Evolutionary conservation across 2,888 invertebrate genomes (phyloP).

Genomic region (Agonopterix arenella): DNA sequence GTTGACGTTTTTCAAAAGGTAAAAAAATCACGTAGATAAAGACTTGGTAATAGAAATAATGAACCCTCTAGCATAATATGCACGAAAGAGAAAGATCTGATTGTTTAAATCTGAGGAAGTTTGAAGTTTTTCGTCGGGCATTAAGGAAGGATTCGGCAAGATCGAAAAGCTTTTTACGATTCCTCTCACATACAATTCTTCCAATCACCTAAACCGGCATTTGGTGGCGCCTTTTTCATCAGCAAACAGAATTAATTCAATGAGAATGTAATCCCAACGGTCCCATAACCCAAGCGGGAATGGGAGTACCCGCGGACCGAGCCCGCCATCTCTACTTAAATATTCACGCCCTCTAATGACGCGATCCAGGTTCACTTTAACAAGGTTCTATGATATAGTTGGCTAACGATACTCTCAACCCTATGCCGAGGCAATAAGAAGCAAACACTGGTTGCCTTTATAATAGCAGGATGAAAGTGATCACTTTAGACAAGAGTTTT

Average conservation of each 20-base stretch:
- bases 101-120: too few relatives aligned
- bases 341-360: constrained; percentile 72
- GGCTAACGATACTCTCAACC: constrained; percentile 22
- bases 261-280: constrained; percentile 59
- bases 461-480: constrained; percentile 11
- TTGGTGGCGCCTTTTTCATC: constrained; percentile 44
- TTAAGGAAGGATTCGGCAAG: too few relatives aligned
- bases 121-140: too few relatives aligned
- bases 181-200: constrained; percentile 20
- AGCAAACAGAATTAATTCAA: constrained; percentile 60
- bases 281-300: constrained; percentile 49
- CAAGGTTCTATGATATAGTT: constrained; percentile 42
- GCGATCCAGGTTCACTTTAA: constrained; percentile 51
- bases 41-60: background rate
- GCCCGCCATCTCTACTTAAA: constrained; percentile 60
- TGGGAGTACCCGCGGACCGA: constrained; percentile 40
- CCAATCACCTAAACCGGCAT: constrained; percentile 29
- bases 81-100: too few relatives aligned
- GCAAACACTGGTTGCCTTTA: background rate
- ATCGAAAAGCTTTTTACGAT: background rate
- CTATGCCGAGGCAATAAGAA: constrained; percentile 8
- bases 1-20: background rate
- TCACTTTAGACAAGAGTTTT: constrained; percentile 12
- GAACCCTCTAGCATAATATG: too few relatives aligned
- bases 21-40: background rate